Base-by-base conservation (phyloP, 92 coral and sea anemone species). In the Palythoa grandis region DNA sequence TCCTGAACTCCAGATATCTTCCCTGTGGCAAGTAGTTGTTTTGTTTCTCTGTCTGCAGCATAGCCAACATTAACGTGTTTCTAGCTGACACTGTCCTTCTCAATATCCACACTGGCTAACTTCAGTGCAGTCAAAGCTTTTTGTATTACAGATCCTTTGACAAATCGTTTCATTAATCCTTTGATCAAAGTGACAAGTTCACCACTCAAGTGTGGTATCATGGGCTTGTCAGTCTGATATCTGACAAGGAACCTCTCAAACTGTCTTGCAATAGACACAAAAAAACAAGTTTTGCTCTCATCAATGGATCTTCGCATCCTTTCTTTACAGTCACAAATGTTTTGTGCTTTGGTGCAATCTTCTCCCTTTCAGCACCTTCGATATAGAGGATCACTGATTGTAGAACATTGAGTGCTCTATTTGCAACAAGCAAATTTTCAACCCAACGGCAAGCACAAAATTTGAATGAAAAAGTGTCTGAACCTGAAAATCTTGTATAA, bases 51-150 rank as follows among this genome's bases (percentile, higher is more conserved):
- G 77, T 40, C 77, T 78, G 89, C 78, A 50, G 78, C 88, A 85
- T 38, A 85, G 88, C 88, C 88, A 85, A 85, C 76, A 69, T 74
- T 82, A 53, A 58, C 75, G 60, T 86, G 70, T 70, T 60, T 54
- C 74, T 76, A 76, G 70, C 40, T 73, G 70, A 85, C 54, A 72
- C 56, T 72, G 50, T 57, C 65, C 65, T 57, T 58, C 65, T 58
- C 65, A 58, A 58, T 16, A 58, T 14, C 65, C 65, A 58, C 3
- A 58, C n/a, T 58, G 65, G 7, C 17, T 13, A 58, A 58, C 65
- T 58, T 58, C 5, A 58, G 22, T 43, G 19, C 65, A 58, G 65
- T n/a, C 13, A 16, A 58, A 58, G 65, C 65, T 58, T 58, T n/a
- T 1, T 58, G 17, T 3, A 58, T 11, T 58, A 58, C 65, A 11